phyloP scores from a whole-genome alignment of 1,140 invertebrate genomes.

The Drosophila ficusphila region DNA sequence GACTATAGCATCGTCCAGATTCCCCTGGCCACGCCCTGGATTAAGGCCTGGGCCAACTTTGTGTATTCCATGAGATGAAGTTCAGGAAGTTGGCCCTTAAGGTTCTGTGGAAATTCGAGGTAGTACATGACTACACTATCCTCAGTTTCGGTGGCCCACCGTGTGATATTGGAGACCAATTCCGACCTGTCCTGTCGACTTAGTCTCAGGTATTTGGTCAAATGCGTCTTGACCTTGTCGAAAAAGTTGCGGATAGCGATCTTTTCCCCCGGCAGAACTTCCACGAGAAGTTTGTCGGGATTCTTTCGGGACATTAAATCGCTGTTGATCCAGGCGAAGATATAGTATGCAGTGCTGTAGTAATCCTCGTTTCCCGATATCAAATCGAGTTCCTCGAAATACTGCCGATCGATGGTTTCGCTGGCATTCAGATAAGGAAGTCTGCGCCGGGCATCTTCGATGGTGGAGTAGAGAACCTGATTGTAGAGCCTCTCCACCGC shows the following conservation, averaged over 20 bases:
- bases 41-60: conserved; percentile 34
- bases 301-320: conserved; percentile 15
- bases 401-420: conserved; percentile 49
- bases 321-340: conserved; percentile 52
- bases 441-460: conserved; percentile 23
- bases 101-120: conserved; percentile 43
- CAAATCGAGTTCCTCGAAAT: conserved; percentile 53
- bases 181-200: conserved; percentile 22
- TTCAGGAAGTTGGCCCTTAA: conserved; percentile 45
- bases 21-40: conserved; percentile 35
- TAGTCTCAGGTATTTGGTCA: conserved; percentile 34
- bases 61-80: conserved; percentile 55
- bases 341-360: conserved; percentile 57
- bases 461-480: conserved; percentile 41
- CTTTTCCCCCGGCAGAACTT: conserved; percentile 56
- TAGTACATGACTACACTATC: conserved; percentile 36
- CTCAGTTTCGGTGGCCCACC: conserved; percentile 24
- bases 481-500: conserved; percentile 58
- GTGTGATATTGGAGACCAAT: conserved; percentile 40
- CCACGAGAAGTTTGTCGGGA: conserved; percentile 28
- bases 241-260: conserved; percentile 51
- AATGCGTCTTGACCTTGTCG: conserved; percentile 4
- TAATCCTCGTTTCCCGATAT: conserved; percentile 35
- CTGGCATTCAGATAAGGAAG: conserved; percentile 36
- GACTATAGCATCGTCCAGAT: conserved; percentile 14